Percentiles rank a stretch among this genome's conserved stretches.
These are phyloP conservation scores for Ceratosolen solmsi DNA, from an alignment of 1,140 invertebrate genomes.

Conservation along the genomic window DNA sequence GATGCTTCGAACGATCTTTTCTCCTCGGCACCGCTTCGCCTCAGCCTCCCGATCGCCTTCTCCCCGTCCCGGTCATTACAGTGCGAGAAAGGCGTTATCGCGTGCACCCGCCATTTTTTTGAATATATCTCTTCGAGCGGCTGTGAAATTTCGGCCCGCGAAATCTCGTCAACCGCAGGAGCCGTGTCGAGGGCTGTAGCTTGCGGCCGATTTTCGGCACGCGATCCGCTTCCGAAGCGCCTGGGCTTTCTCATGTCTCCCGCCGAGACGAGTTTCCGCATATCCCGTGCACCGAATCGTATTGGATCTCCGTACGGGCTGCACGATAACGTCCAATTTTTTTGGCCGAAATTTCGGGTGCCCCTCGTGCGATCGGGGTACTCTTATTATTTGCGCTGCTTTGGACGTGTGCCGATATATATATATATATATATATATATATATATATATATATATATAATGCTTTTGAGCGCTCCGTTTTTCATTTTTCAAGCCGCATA, in stretches of 20 bases:
- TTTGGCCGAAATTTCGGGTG: neutral
- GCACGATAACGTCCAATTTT: constrained; percentile 8
- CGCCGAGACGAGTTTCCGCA: neutral
- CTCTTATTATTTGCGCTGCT: constrained; percentile 5
- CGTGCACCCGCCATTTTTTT: neutral
- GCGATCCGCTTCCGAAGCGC: constrained; percentile 11
- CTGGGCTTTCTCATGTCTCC: constrained; percentile 15
- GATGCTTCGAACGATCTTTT: too few species aligned
- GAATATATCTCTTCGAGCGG: neutral
- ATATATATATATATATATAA: too few species aligned
- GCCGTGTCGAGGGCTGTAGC: neutral
- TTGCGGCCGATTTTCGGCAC: constrained; percentile 33
- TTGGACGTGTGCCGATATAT: constrained; percentile 9
- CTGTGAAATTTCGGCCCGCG: neutral
- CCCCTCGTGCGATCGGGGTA: neutral
- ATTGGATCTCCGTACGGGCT: neutral
- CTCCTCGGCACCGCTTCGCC: too few species aligned
- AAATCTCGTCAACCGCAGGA: constrained; percentile 40
- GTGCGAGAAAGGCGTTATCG: neutral
- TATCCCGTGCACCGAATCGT: neutral
- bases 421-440: too few species aligned
- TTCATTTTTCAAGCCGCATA: neutral
- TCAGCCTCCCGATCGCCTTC: neutral
- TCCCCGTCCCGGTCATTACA: neutral
- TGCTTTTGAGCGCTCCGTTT: neutral